These are phyloP conservation scores for Spatulosminthurus flaviceps DNA, from an alignment of 2,888 invertebrate genomes.

Conservation along the genomic window DNA sequence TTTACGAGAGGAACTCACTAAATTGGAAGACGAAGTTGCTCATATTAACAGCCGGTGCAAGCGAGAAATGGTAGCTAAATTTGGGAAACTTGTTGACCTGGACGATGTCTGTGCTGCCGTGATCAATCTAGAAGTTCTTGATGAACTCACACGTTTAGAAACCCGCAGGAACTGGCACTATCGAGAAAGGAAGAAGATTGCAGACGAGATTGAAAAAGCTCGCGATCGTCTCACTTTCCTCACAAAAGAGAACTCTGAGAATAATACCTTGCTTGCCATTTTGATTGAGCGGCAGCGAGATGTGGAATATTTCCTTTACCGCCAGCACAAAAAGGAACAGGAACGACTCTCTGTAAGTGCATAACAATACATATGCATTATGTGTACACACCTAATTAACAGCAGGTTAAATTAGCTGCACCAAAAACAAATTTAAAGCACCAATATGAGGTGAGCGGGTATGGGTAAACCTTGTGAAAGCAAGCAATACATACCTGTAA, in stretches of 20 bases:
- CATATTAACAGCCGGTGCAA: constrained; percentile 38
- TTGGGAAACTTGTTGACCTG: constrained; percentile 59
- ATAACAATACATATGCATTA: neutral
- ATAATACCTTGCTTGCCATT: constrained; percentile 58
- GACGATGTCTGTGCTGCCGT: constrained; percentile 59
- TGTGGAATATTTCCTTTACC: constrained; percentile 56
- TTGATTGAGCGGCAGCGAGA: constrained; percentile 59
- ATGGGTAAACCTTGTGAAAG: no score
- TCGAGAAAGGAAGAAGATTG: constrained; percentile 48
- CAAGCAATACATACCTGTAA: neutral
- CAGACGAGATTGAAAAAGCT: constrained; percentile 54
- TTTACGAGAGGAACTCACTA: constrained; percentile 53
- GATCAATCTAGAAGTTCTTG: constrained; percentile 59
- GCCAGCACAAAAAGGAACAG: constrained; percentile 37
- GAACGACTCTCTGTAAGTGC: neutral
- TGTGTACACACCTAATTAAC: no score
- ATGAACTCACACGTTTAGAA: constrained; percentile 56
- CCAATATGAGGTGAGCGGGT: no score
- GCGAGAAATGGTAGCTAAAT: constrained; percentile 59
- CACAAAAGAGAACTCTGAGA: constrained; percentile 60
- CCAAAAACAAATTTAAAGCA: no score
- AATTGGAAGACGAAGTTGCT: constrained; percentile 52
- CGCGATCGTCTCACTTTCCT: constrained; percentile 53
- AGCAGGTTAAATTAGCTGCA: no score
- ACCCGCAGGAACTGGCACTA: constrained; percentile 56